Conservation (phyloP, 1,140 invertebrate genomes). For the Brachionus manjavacas region DNA sequence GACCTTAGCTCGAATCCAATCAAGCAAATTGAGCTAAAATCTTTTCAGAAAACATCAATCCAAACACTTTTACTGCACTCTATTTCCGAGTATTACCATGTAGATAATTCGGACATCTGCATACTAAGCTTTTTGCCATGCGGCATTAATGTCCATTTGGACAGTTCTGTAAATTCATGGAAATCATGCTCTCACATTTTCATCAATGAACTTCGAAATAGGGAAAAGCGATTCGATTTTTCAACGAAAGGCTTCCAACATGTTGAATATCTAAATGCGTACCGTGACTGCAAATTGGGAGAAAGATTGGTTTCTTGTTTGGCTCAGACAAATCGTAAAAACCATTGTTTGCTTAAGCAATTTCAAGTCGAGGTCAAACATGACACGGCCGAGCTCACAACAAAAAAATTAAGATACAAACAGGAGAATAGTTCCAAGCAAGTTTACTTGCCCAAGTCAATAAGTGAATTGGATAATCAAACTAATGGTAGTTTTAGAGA, state of each 20-base stretch:
- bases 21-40: not conserved
- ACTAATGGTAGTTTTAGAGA: not conserved
- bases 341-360: not conserved
- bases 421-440: not conserved
- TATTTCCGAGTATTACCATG: conserved; percentile 21
- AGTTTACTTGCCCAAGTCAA: not conserved
- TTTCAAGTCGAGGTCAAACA: not conserved
- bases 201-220: not conserved
- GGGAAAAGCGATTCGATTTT: not conserved
- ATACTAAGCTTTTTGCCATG: conserved; percentile 12
- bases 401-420: not conserved
- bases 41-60: not conserved
- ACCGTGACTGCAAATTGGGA: not conserved
- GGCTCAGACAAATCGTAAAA: not conserved
- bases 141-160: not conserved
- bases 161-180: not conserved
- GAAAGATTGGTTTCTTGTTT: not conserved
- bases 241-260: not conserved
- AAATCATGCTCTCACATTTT: conserved; percentile 1
- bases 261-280: not conserved
- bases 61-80: not conserved
- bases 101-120: conserved; percentile 12
- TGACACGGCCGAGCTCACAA: not conserved
- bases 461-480: not conserved
- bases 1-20: conserved; percentile 41